Evolutionary conservation across 2,888 invertebrate species (phyloP), one percentile per base, ranked within the genome.

Genomic region (Drosophila putrida): DNA sequence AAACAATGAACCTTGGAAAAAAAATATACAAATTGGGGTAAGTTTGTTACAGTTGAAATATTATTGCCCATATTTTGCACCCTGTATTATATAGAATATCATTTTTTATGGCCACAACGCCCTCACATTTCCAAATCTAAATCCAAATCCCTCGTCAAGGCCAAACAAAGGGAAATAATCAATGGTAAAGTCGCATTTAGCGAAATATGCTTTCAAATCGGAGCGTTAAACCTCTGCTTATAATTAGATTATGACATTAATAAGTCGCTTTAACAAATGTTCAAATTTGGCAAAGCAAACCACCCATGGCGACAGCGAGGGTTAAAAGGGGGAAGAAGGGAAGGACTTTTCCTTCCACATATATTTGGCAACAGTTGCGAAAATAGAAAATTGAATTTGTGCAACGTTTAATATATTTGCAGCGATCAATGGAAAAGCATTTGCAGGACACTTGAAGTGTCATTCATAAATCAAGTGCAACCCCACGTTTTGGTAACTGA

Each of bases 181-280:
- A 71, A 78, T 63, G 75, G 44, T 70, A 38, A 80, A 74, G 58
- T 67, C 61, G 62, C 63, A 68, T 68, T 80, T 72, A 53, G 36
- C 10, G 38, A 77, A 84, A 78, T 69, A 80, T 78, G 80, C 75
- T 74, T 66, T 69, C 61, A 67, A 73, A 75, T 28, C 61, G 38
- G 46, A 65, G 78, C 54, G 62, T 25, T 65, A 64, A 72, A 58
- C 71, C 73, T 69, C 68, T 70, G 78, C 72, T 88, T 81, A 85
- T 79, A 85, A 85, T 88, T 85, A 85, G 83, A 86, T 88, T 85
- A 88, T 83, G 79, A 79, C 67, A 85, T 85, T 86, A 85, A 85
- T 85, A 85, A 85, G 74, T 83, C 86, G 79, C 79, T 79, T 82
- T 73, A 81, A 79, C 88, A 88, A 85, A 85, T 88, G 88, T 78